Conservation (phyloP, 2,888 invertebrate genomes). For the Heliconius ethilla region DNA sequence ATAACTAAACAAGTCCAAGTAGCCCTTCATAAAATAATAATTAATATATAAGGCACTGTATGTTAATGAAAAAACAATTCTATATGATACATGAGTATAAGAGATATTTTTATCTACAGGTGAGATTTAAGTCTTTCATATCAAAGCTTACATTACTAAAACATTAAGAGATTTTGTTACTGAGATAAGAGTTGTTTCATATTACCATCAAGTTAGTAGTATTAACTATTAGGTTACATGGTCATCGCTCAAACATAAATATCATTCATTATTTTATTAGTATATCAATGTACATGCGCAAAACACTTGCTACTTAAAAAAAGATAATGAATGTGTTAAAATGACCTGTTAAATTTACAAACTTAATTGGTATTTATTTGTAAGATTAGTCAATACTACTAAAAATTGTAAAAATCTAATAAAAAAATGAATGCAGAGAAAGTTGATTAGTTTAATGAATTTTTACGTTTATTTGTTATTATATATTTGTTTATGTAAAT, state of each 20-base stretch:
- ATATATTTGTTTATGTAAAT: too few species aligned
- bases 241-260: not conserved
- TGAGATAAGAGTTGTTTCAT: slow-evolving; percentile 11
- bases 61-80: not conserved
- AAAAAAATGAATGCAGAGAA: not conserved
- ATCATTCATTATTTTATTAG: not conserved
- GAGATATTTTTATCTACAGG: not conserved
- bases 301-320: not conserved
- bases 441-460: not conserved
- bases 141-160: slow-evolving; percentile 5
- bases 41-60: slow-evolving; percentile 41
- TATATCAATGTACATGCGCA: not conserved
- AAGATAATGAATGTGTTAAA: not conserved
- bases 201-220: slow-evolving; percentile 3
- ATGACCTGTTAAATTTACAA: not conserved
- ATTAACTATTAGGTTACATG: not conserved
- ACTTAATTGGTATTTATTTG: not conserved
- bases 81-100: not conserved
- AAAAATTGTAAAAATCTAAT: not conserved
- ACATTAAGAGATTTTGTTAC: not conserved
- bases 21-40: slow-evolving; percentile 12
- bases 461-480: too few species aligned
- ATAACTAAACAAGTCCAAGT: not conserved
- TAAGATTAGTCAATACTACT: not conserved
- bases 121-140: not conserved